These are phyloP conservation scores for Keiferia lycopersicella DNA, from an alignment of 2,888 invertebrate species.

Conservation along the genomic window DNA sequence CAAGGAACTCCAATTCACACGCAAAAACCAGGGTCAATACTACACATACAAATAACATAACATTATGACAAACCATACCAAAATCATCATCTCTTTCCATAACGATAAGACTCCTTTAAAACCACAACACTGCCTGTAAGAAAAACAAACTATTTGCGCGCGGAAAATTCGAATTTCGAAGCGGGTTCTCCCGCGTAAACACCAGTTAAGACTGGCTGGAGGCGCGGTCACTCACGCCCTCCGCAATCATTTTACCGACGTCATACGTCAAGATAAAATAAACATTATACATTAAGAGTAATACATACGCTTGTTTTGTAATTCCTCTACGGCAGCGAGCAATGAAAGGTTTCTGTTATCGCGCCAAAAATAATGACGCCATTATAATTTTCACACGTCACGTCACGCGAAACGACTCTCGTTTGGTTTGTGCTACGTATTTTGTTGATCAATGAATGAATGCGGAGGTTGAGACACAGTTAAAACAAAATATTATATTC, in stretches of 20 bases:
- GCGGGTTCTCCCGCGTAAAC: constrained; percentile 23
- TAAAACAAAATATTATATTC: background rate
- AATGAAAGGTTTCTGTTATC: constrained; percentile 9
- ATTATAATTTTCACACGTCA: background rate
- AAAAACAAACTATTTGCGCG: constrained; percentile 38
- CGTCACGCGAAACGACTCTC: background rate
- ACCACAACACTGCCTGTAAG: constrained; percentile 35
- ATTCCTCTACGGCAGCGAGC: background rate
- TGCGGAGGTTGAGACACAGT: background rate
- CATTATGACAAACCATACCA: background rate
- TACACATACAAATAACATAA: background rate
- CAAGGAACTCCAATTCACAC: background rate
- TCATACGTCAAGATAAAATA: constrained; percentile 11
- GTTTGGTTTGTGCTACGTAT: background rate
- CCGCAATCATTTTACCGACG: background rate
- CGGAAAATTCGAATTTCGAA: constrained; percentile 21
- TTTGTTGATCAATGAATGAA: constrained; percentile 6
- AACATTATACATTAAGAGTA: background rate
- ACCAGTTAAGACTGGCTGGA: constrained; percentile 22
- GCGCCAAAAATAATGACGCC: constrained; percentile 12
- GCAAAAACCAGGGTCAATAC: no score
- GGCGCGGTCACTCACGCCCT: constrained; percentile 22
- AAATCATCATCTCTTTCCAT: constrained; percentile 3
- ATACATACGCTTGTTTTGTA: background rate
- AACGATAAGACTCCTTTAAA: constrained; percentile 12